Conservation (phyloP, 2,888 invertebrate genomes). For the Hartigia nigra region DNA sequence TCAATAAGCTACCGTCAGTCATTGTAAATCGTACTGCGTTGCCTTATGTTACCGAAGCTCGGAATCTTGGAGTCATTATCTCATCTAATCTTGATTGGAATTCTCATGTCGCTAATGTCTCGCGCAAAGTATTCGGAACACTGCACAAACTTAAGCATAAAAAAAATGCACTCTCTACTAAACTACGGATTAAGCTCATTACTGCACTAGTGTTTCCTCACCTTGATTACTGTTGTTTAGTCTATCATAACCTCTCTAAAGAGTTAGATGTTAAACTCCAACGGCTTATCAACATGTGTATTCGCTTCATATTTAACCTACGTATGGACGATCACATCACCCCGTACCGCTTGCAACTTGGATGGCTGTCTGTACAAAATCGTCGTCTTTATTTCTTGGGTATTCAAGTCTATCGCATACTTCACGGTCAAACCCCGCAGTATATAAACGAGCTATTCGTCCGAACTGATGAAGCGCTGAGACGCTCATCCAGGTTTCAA, state of each 20-base stretch:
- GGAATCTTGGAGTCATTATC: constrained; percentile 10
- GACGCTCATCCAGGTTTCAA: too few species aligned
- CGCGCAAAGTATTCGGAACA: not conserved
- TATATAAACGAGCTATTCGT: too few species aligned
- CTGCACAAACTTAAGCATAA: constrained; percentile 16
- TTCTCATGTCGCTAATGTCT: not conserved
- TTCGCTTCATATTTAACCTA: constrained; percentile 21
- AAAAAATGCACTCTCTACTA: constrained; percentile 2
- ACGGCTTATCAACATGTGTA: constrained; percentile 1
- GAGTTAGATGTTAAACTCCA: constrained; percentile 15
- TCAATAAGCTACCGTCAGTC: too few species aligned
- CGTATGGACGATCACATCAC: constrained; percentile 18
- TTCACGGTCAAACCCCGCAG: too few species aligned
- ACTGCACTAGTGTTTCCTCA: constrained; percentile 14
- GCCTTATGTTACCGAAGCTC: not conserved
- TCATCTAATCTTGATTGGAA: constrained; percentile 14
- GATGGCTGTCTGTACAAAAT: too few species aligned
- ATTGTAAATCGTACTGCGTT: not conserved
- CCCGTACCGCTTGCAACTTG: constrained; percentile 6
- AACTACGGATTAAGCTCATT: constrained; percentile 1
- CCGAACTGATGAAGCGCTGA: too few species aligned
- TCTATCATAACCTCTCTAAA: constrained; percentile 13
- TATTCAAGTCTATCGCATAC: too few species aligned
- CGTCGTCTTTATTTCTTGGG: too few species aligned
- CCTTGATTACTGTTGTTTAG: constrained; percentile 20